Evolutionary conservation across 2,888 invertebrate species (phyloP), one percentile per base, ranked within the genome.

Genomic region (Isoperla grammatica): DNA sequence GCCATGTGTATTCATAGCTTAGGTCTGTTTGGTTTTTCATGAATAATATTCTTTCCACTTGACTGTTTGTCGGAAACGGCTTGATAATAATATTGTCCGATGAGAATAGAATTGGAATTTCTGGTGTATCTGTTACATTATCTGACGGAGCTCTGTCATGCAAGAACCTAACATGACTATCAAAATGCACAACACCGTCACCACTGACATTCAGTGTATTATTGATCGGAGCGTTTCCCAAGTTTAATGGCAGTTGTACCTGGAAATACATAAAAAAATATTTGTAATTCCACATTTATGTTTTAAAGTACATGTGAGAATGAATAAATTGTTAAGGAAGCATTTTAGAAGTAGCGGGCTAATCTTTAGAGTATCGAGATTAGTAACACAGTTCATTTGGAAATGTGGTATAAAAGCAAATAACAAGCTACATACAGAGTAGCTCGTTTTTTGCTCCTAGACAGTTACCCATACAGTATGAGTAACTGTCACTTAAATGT

Each of bases 11-110:
- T 29, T 29, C 29, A 8, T 6, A 29, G 29, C 29, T 29, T 29
- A 6, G 29, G 29, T 29, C 8, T 8, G 29, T 29, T 29, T 29
- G 29, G 29, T 78, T 78, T 60, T 71, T 70, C 39, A 78, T 69
- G 62, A 76, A 73, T 56, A 78, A 67, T 62, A 78, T 65, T 63
- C 68, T 71, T 40, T 72, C 69, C 1, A 66, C 61, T 29, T 62
- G 66, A 56, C 67, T 71, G 68, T 75, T 73, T 2, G 69, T 69
- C 1, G 72, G 66, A 35, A 75, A 62, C 1, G 69, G 64, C 19
- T 39, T 37, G n/a, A 74, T 43, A 11, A 69, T 61, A 17, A 78
- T 60, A 57, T 66, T 69, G 56, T 77, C 73, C 1, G 59, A 63
- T n/a, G 72, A 77, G 45, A 78, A 70, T 39, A 69, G 66, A 6